These are phyloP conservation scores for Apodemia hepburni DNA, from an alignment of 2,888 invertebrate species.

Conservation along the genomic window DNA sequence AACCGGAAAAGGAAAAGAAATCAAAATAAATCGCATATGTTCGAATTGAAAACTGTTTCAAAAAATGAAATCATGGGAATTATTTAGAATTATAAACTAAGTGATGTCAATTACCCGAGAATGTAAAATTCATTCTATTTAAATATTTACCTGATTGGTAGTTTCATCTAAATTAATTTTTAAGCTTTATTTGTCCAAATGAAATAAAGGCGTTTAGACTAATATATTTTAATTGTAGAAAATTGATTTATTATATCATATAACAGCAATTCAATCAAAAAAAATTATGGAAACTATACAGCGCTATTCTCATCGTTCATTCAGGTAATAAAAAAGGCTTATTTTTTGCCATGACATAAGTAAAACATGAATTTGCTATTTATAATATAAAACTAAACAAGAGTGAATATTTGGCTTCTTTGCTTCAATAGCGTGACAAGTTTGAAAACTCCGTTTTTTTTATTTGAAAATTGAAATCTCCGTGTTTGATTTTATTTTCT, in stretches of 20 bases:
- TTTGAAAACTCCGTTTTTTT: too few species aligned
- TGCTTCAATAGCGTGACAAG: too few species aligned
- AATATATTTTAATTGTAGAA: too few species aligned
- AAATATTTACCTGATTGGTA: not conserved
- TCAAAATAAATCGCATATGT: conserved; percentile 41
- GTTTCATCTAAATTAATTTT: not conserved
- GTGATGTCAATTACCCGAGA: not conserved
- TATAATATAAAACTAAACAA: not conserved
- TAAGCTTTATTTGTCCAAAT: not conserved
- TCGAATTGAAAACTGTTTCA: not conserved
- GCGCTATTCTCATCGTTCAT: not conserved
- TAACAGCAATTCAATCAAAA: too few species aligned
- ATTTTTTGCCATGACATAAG: not conserved
- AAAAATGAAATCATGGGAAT: not conserved
- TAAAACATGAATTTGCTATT: not conserved
- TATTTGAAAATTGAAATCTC: too few species aligned
- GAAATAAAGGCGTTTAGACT: not conserved
- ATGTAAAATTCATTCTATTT: not conserved
- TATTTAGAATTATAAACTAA: not conserved
- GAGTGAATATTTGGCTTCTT: not conserved
- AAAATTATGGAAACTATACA: not conserved
- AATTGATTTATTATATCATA: too few species aligned
- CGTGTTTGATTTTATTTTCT: too few species aligned
- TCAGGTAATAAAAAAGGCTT: not conserved
- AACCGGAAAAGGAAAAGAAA: conserved; percentile 57